Evolutionary conservation across 2,113 vertebrate species (phyloP), one percentile per base, ranked within the genome.

Genomic region (Epinephelus cyanopodus): DNA sequence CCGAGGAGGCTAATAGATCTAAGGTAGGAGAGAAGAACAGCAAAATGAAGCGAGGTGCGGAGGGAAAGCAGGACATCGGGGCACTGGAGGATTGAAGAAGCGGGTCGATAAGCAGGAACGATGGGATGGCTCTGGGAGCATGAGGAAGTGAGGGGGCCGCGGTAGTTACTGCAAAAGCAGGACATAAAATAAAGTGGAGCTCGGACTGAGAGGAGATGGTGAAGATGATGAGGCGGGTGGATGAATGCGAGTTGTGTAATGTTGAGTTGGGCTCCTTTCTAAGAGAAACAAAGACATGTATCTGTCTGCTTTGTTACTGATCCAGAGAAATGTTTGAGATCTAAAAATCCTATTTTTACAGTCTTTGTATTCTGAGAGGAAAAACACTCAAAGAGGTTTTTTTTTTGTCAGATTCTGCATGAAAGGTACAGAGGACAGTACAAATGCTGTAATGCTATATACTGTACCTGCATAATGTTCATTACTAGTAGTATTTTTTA

Each of bases 41-140:
- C 39, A 71, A 72, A 90, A 76, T 70, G 50, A 83, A 81, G 79
- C 19, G 12, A 50, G 67, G 70, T 65, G 68, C 63, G n/a, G 48
- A 61, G 25, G 60, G 47, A 87, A 82, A 89, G 74, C 58, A 65
- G 79, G 82, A 83, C 89, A 89, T 83, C 56, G 4, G 62, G 81
- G 33, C 92, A 79, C 71, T 60, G 67, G 86, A 85, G 83, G 77
- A 85, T 89, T 88, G 80, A 82, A 83, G 87, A 80, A 88, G 83
- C 76, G 37, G 86, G 87, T 91, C 81, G 58, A 91, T 89, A 75
- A 74, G 62, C 69, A 74, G 33, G 65, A 77, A 50, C 33, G 73
- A 77, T 79, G 79, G 77, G 67, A 61, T 63, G 45, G 69, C 68
- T 56, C 72, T 3, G 21, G 4, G 56, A 63, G 60, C 67, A 45